Conservation (phyloP, 2,888 invertebrate genomes). For the Tenthredo livida region DNA sequence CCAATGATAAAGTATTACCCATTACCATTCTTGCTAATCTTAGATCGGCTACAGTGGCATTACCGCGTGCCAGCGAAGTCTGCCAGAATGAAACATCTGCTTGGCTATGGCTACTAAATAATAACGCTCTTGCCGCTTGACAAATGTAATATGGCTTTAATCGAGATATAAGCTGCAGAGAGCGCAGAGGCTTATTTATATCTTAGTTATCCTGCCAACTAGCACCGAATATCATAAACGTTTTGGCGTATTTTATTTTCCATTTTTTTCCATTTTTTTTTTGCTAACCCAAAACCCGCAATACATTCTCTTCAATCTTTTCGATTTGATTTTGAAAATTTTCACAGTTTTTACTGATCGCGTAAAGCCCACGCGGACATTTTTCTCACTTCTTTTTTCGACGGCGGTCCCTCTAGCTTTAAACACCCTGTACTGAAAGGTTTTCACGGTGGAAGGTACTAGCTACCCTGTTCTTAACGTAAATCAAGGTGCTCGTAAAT, state of each 20-base stretch:
- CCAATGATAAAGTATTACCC: conserved; percentile 37
- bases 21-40: conserved; percentile 50
- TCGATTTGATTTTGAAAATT: not conserved
- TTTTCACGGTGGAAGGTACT: not conserved
- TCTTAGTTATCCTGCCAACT: conserved; percentile 64
- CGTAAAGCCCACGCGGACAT: not conserved
- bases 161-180: conserved; percentile 74
- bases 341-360: not conserved
- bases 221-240: conserved; percentile 30
- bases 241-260: not conserved
- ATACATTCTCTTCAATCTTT: not conserved
- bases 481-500: conserved; percentile 43
- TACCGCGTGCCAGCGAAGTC: conserved; percentile 72
- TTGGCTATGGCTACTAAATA: conserved; percentile 72
- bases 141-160: conserved; percentile 77
- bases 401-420: not conserved
- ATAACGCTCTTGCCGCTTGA: conserved; percentile 70
- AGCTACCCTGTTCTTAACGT: conserved; percentile 33
- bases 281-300: not conserved
- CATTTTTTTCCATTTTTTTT: not conserved
- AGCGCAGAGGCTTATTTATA: conserved; percentile 65
- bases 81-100: conserved; percentile 75
- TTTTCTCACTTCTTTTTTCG: not conserved
- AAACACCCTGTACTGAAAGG: not conserved
- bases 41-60: conserved; percentile 33